These are phyloP conservation scores for Thalassoma bifasciatum DNA, from an alignment of 2,113 vertebrate genomes.

Conservation along the genomic window DNA sequence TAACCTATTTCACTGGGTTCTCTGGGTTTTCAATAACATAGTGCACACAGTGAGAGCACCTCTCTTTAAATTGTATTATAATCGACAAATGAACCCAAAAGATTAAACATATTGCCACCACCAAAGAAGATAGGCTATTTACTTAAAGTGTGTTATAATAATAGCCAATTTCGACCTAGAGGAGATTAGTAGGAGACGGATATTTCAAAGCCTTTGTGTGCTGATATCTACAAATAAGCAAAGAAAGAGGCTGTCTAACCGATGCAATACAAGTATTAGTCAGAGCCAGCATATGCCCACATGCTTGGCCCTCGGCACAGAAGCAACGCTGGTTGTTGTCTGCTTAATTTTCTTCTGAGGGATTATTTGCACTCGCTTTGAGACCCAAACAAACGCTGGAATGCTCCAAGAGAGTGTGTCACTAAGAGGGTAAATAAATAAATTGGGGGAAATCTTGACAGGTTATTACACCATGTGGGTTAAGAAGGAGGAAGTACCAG, in stretches of 20 bases:
- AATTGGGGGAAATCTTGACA: constrained; percentile 78
- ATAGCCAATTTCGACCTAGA: constrained; percentile 76
- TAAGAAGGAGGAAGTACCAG: constrained; percentile 83
- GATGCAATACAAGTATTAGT: constrained; percentile 69
- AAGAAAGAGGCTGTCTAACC: constrained; percentile 67
- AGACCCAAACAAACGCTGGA: constrained; percentile 76
- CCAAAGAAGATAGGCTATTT: constrained; percentile 82
- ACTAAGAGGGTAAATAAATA: constrained; percentile 78
- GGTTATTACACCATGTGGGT: constrained; percentile 87
- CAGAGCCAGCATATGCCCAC: constrained; percentile 57
- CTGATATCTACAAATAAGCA: constrained; percentile 65
- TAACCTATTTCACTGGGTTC: background rate
- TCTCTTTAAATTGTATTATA: constrained; percentile 34
- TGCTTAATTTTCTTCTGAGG: constrained; percentile 69
- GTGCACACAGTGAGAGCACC: background rate
- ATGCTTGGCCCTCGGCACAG: constrained; percentile 58
- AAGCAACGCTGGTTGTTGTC: constrained; percentile 66
- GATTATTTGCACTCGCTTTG: constrained; percentile 75
- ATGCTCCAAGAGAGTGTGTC: constrained; percentile 68
- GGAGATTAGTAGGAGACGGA: constrained; percentile 74
- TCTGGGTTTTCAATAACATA: background rate
- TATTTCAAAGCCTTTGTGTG: constrained; percentile 61
- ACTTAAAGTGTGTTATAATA: constrained; percentile 86
- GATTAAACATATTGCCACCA: constrained; percentile 76
- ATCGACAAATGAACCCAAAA: constrained; percentile 45